These are phyloP conservation scores for western clawed frog (Xenopus tropicalis) DNA, from an alignment of 2,113 vertebrate genomes.

Conservation along the genomic window UCB_Xtro_10.0 CM004443.2:134684001-134684500, in stretches of 20 bases:
- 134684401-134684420: too few species aligned
- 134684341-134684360: conserved; percentile 63
- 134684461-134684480: too few species aligned
- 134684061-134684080: too few species aligned
- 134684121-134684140: neutral
- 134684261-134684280: conserved; percentile 98
- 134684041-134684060: too few species aligned
- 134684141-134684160: conserved; percentile 64
- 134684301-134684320: conserved; percentile 92
- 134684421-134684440: too few species aligned
- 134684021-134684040: too few species aligned
- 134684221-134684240: conserved; percentile 82
- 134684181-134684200: conserved; percentile 97
- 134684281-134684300: conserved; percentile 98
- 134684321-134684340: conserved; percentile 93
- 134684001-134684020: too few species aligned
- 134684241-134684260: conserved; percentile 87
- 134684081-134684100: too few species aligned
- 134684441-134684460: too few species aligned
- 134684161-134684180: conserved; percentile 97
- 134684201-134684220: conserved; percentile 98
- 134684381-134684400: neutral
- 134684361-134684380: conserved; percentile 9
- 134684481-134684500: too few species aligned
- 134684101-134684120: too few species aligned